Conservation (phyloP, 2,797 vertebrate species). For the Molossus molossus region DNA sequence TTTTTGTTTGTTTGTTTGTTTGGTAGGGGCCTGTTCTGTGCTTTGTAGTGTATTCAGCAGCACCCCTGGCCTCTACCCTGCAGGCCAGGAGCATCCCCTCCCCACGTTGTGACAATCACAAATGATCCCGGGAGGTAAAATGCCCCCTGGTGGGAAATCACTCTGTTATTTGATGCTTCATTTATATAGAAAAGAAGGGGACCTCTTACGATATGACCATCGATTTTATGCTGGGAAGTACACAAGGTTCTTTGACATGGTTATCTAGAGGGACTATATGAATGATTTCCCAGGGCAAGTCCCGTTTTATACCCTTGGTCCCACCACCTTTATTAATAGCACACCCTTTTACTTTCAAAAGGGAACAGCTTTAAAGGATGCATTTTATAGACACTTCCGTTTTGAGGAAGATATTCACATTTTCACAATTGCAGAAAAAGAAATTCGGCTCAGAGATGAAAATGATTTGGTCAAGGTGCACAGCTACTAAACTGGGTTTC, state of each 20-base stretch:
- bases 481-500: background rate
- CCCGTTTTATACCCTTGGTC: background rate
- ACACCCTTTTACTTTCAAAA: background rate
- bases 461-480: background rate
- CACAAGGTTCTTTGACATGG: background rate
- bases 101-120: background rate
- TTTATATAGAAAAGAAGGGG: background rate
- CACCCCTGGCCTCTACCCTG: background rate
- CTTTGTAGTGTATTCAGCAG: background rate
- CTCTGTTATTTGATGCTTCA: background rate
- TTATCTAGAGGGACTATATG: background rate
- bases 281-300: background rate
- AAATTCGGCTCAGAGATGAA: background rate
- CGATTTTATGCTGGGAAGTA: background rate
- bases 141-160: background rate
- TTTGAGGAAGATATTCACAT: background rate
- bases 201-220: background rate
- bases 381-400: background rate
- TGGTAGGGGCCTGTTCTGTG: background rate
- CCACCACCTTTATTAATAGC: background rate
- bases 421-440: background rate
- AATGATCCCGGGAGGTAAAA: background rate
- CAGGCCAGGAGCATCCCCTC: background rate
- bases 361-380: background rate
- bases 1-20: background rate